Evolutionary conservation across 2,888 invertebrate genomes (phyloP), one percentile per base, ranked within the genome.

Genomic region (Fissipunctia ypsillon): DNA sequence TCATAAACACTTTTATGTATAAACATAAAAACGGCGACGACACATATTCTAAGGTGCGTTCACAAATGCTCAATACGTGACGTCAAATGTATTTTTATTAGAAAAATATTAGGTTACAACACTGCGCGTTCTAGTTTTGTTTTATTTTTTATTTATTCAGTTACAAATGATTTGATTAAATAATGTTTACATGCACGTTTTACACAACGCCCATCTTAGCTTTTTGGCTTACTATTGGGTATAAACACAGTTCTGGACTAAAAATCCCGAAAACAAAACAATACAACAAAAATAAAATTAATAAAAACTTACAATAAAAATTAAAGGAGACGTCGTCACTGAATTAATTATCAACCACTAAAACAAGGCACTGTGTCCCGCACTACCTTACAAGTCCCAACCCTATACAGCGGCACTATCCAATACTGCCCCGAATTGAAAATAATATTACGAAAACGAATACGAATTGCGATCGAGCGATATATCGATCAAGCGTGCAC

Each of bases 401-500:
- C 89, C 89, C 85, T 84, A 41, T 69, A 78, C 61, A 61, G 52
- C 52, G 57, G 52, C 81, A 86, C 79, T 70, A 78, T 75, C 72
- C 19, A 73, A 83, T 73, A 80, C 66, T 69, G 67, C 75, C 73
- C 72, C 73, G 78, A 65, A 38, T 56, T 10, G 5, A 48, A 57
- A 83, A 69, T 56, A 83, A 69, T 56, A 19, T 63, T 73, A 76
- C 81, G 84, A 80, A 64, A 74, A 74, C 75, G 69, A 81, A 75
- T 80, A 73, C 78, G 82, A 69, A 52, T 73, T 65, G 63, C 81
- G 81, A 78, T 83, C 79, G 54, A 64, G 54, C 54, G 64, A 12
- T 84, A 81, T 83, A 83, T 84, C 86, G 83, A 84, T 81, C 82
- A 84, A 89, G 87, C 91, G 91, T 90, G 93, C 90, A 90, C 89